A percentile compares a stretch with the other conserved stretches of the same genome.
phyloP scores from a whole-genome alignment of 2,797 vertebrate genomes.

The Epinephelus malabaricus region DNA sequence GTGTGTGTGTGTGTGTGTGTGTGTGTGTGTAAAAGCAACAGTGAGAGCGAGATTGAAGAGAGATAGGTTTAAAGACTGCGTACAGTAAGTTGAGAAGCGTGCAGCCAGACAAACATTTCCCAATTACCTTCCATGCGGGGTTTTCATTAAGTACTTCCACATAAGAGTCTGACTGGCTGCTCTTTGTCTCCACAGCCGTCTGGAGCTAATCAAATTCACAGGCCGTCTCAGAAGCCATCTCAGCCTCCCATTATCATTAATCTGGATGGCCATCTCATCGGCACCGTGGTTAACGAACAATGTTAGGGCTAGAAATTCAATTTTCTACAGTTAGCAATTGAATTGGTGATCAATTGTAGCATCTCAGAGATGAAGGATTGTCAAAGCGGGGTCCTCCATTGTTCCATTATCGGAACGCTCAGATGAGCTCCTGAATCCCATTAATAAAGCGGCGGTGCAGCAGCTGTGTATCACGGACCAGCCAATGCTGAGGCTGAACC shows the following conservation, averaged over 20 bases:
- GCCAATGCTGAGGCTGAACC: slow-evolving; percentile 44
- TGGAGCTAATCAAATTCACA: slow-evolving; percentile 88
- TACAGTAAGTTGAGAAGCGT: slow-evolving; percentile 81
- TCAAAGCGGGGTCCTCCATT: slow-evolving; percentile 79
- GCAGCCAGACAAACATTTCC: slow-evolving; percentile 87
- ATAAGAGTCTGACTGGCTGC: slow-evolving; percentile 83
- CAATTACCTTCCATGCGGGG: slow-evolving; percentile 83
- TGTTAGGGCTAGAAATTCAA: slow-evolving; percentile 89
- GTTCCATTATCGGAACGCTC: slow-evolving; percentile 84
- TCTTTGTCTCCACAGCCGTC: slow-evolving; percentile 84
- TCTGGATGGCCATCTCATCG: slow-evolving; percentile 88
- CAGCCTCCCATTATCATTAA: slow-evolving; percentile 88
- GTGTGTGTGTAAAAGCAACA: slow-evolving; percentile 38
- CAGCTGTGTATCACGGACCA: slow-evolving; percentile 67
- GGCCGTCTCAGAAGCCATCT: slow-evolving; percentile 86
- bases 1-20: slow-evolving; percentile 7
- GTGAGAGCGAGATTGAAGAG: slow-evolving; percentile 46
- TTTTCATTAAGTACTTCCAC: slow-evolving; percentile 89
- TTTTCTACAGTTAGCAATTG: slow-evolving; percentile 88
- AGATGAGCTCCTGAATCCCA: slow-evolving; percentile 84
- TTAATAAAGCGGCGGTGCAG: slow-evolving; percentile 78
- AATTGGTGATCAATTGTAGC: slow-evolving; percentile 88
- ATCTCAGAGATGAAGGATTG: slow-evolving; percentile 84
- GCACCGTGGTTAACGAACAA: slow-evolving; percentile 90
- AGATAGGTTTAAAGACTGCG: slow-evolving; percentile 62